These are phyloP conservation scores for Agriopis leucophaearia DNA, from an alignment of 2,888 invertebrate species.

Conservation along the genomic window DNA sequence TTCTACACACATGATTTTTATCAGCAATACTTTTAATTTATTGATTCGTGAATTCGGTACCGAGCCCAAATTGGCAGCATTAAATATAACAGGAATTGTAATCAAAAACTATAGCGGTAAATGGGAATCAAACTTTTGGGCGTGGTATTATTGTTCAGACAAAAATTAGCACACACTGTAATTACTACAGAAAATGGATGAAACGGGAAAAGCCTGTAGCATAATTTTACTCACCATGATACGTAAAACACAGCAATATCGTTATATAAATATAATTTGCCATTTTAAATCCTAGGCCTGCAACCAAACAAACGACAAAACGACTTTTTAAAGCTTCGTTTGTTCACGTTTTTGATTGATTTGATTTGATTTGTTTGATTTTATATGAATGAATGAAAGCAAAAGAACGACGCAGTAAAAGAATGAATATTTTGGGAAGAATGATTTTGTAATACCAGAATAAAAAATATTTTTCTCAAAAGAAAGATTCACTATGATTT, in stretches of 20 bases:
- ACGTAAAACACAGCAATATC: slow-evolving; percentile 56
- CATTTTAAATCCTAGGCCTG: slow-evolving; percentile 58
- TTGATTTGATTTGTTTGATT: background rate
- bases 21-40: too few relatives aligned
- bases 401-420: background rate
- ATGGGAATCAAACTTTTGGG: slow-evolving; percentile 3
- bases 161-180: slow-evolving; percentile 3
- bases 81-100: background rate
- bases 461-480: too few relatives aligned
- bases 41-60: background rate
- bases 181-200: background rate
- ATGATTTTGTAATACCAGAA: background rate
- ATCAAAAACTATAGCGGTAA: background rate
- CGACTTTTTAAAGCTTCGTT: background rate
- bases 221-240: slow-evolving; percentile 63
- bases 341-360: slow-evolving; percentile 12
- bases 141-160: slow-evolving; percentile 9
- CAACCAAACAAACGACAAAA: slow-evolving; percentile 9
- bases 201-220: background rate
- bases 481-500: too few relatives aligned
- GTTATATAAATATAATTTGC: slow-evolving; percentile 57
- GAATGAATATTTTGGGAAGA: background rate
- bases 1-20: background rate
- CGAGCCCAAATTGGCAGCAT: too few relatives aligned
- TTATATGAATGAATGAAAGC: background rate